Evolutionary conservation across 2,797 vertebrate genomes (phyloP).

Genomic region (Galagoides demidoff): DNA sequence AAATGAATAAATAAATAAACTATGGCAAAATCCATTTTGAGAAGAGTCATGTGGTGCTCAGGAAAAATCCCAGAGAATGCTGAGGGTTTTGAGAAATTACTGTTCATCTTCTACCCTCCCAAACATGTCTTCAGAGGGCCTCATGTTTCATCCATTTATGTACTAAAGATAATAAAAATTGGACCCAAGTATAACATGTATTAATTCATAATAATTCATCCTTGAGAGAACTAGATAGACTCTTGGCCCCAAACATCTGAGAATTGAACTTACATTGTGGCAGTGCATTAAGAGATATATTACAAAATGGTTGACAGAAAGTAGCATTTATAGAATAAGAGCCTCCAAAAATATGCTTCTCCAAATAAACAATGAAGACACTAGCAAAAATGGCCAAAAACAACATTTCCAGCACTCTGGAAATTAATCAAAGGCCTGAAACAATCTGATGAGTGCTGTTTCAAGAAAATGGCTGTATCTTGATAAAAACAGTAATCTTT

Average conservation of each 20-base stretch:
- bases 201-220: slow-evolving; percentile 78
- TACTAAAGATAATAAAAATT: slow-evolving; percentile 49
- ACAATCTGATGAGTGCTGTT: background rate
- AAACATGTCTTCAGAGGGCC: background rate
- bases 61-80: background rate
- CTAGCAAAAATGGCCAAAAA: background rate
- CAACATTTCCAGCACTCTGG: background rate
- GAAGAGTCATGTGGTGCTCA: background rate
- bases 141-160: background rate
- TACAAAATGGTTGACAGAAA: slow-evolving; percentile 27
- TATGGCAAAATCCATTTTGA: background rate
- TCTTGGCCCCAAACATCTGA: slow-evolving; percentile 72
- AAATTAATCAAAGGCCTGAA: background rate
- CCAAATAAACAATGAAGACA: background rate
- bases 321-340: background rate
- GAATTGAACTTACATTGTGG: slow-evolving; percentile 38
- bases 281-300: slow-evolving; percentile 64
- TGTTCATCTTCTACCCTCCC: background rate
- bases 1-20: background rate
- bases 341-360: background rate
- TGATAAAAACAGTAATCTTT: background rate
- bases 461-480: background rate
- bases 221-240: slow-evolving; percentile 72
- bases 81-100: background rate
- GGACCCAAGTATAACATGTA: slow-evolving; percentile 61